phyloP scores from a whole-genome alignment of 2,113 vertebrate genomes.

The Ammodramus savannarum region DNA sequence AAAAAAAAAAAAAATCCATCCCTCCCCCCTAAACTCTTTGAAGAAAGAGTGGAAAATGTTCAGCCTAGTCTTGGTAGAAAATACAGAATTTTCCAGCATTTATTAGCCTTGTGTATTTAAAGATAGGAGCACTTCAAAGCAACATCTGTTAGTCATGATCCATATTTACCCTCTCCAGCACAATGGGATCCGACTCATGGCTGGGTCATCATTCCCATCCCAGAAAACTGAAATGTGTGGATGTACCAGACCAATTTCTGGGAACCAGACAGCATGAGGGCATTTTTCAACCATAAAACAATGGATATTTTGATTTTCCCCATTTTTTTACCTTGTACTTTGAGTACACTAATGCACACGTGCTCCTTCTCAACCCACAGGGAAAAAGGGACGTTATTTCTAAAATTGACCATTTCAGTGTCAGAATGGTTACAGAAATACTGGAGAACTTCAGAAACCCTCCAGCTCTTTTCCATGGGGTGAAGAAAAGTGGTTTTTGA shows the following conservation, averaged over 20 bases:
- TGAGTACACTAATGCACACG: not conserved
- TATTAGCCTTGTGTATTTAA: slow-evolving; percentile 8
- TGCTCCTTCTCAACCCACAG: fast-evolving
- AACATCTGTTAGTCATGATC: slow-evolving; percentile 29
- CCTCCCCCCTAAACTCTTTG: not conserved
- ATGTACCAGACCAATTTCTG: not conserved
- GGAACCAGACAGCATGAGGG: not conserved
- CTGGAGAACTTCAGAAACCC: not conserved
- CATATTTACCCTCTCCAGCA: slow-evolving; percentile 13
- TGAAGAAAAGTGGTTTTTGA: not conserved
- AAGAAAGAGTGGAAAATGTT: slow-evolving; percentile 31
- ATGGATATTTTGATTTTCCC: fast-evolving
- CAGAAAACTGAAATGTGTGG: not conserved
- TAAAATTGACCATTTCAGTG: not conserved
- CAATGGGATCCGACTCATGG: not conserved
- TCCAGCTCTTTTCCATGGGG: not conserved
- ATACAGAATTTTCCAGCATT: not conserved
- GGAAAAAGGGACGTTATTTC: not conserved
- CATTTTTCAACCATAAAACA: not conserved
- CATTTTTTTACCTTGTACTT: not conserved
- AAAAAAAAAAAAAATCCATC: not conserved
- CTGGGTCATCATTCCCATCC: not conserved
- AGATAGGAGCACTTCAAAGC: slow-evolving; percentile 35
- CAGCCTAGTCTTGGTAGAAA: not conserved
- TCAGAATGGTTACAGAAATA: not conserved